Evolutionary conservation across 2,113 vertebrate species (phyloP), one percentile per base, ranked within the genome.

Genomic region (Cyanocitta stelleri): DNA sequence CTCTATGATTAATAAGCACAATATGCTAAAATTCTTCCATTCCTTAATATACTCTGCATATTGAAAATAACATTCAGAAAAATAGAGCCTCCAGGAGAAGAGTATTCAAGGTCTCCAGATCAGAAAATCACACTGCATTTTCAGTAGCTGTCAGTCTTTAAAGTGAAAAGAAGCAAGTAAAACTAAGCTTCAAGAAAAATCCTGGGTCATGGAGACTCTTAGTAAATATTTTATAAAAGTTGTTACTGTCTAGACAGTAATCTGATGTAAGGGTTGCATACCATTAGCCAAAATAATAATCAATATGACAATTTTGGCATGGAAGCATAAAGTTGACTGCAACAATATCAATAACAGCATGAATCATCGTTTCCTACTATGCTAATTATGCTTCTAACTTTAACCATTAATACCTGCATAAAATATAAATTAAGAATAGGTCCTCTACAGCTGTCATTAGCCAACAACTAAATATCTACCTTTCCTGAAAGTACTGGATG

Each of bases 261-360:
- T 63, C 52, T 96, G 84, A 95, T 78, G 69, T 77, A 86, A 85
- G 35, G 13, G 43, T 46, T 91, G 85, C 33, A 84, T 82, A 91
- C 15, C 54, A 92, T 76, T 62, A 90, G 48, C 43, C 52, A 82
- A 80, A 95, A 93, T 23, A 83, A 95, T 87, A 94, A 95, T 96
- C 89, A 90, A 81, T 93, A 87, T 49, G 55, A 93, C 64, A 78
- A 81, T 90, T 94, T 66, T 75, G 71, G 85, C 88, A 82, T 16
- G 20, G 73, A 96, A 89, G 46, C 32, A 83, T 94, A 87, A 96
- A 94, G 54, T 22, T 85, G 44, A 48, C 59, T 79, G 54, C 67
- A 95, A 94, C 54, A 79, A 83, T 95, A 96, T 90, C 94, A 85
- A 89, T 93, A 97, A 73, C 17, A 77, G 41, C 51, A 91, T 91